Evolutionary conservation across 2,797 vertebrate genomes (phyloP), one percentile per base, ranked within the genome.

Genomic region (Tragopan temminckii): DNA sequence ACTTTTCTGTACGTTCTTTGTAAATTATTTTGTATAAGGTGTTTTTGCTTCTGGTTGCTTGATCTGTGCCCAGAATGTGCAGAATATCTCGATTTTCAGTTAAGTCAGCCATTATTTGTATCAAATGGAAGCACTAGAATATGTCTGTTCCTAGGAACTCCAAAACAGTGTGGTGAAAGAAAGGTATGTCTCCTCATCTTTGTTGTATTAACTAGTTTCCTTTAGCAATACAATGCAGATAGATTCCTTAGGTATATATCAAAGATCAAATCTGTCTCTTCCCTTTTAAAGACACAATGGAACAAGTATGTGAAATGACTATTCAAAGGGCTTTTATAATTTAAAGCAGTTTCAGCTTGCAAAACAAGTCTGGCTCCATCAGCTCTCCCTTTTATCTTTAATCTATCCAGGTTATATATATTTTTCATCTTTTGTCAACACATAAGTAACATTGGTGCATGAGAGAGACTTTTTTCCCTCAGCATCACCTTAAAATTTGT

Each of bases 121-220:
- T 53, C 25, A 38, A 66, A 69, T 24, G 25, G 15, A 46, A 85
- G 16, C 1, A 6, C 48, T 35, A 6, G 10, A 4, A 11, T 20
- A 5, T 61, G 33, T 40, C 42, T 88, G 42, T 35, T 43, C n/a
- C n/a, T 23, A 19, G 24, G 42, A 69, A n/a, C n/a, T n/a, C 25
- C 1, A 0, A 3, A 69, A 35, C 2, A 6, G 11, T 29, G 6
- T 0, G 1, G 63, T n/a, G 24, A 62, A 62, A 85, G 14, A 4
- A 48, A 71, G 14, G 31, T 25, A 69, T 23, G 10, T 16, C 11
- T 87, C 4, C 2, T 36, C 29, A n/a, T 62, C n/a, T 75, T 58
- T 35, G 18, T 55, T 75, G 3, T 20, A 16, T 86, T 88, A 68
- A 40, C 64, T 83, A n/a, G 12, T 33, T 75, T 83, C 13, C 40